Evolutionary conservation across 2,113 vertebrate species (phyloP).

Genomic region (Xiphophorus couchianus): DNA sequence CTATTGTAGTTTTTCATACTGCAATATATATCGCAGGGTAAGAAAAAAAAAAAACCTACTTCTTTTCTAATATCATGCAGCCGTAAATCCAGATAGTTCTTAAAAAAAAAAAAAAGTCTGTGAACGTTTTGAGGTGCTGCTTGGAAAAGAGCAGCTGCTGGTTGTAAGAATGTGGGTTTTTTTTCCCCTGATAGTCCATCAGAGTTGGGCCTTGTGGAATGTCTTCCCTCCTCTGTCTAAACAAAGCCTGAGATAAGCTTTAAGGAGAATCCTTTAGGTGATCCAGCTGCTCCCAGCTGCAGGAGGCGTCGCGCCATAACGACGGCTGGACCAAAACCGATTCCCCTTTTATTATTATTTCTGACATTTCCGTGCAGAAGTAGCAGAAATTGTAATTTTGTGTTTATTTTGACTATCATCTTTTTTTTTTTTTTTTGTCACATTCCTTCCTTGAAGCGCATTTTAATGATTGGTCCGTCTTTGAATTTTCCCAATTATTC

Average conservation of each 20-base stretch:
- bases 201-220: slow-evolving; percentile 69
- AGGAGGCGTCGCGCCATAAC: slow-evolving; percentile 59
- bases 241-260: slow-evolving; percentile 82
- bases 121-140: slow-evolving; percentile 22
- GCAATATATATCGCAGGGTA: too few relatives aligned
- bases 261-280: slow-evolving; percentile 80
- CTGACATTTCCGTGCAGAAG: slow-evolving; percentile 26
- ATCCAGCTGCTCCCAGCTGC: slow-evolving; percentile 73
- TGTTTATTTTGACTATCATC: slow-evolving; percentile 21
- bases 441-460: slow-evolving; percentile 63
- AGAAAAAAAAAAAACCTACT: too few relatives aligned
- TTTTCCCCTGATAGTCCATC: slow-evolving; percentile 56
- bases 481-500: slow-evolving; percentile 71
- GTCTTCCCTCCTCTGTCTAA: slow-evolving; percentile 78
- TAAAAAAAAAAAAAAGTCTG: neutral
- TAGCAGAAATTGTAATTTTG: too few relatives aligned
- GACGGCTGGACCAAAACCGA: slow-evolving; percentile 58
- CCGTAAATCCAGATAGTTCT: too few relatives aligned
- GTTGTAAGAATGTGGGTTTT: slow-evolving; percentile 39
- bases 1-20: too few relatives aligned
- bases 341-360: slow-evolving; percentile 33
- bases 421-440: slow-evolving; percentile 56
- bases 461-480: slow-evolving; percentile 64
- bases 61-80: too few relatives aligned
- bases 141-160: slow-evolving; percentile 47